Evolutionary conservation across 2,797 vertebrate genomes (phyloP), one percentile per base, ranked within the genome.

Genomic region (Selene dorsalis): DNA sequence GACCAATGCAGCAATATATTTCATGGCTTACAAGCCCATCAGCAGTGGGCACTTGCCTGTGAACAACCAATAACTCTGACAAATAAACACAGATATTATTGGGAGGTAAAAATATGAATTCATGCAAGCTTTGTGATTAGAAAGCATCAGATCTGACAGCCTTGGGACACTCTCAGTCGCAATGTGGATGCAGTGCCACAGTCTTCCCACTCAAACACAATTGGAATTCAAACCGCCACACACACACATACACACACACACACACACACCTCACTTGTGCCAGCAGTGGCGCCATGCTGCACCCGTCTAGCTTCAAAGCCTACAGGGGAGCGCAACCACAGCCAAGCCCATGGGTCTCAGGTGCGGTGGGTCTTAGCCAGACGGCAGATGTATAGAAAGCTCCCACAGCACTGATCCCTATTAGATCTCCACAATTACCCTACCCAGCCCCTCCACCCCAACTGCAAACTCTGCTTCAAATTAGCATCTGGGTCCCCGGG

Each of bases 381-480:
- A 90, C 91, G 71, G 90, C 91, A 93, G 93, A 93, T 93, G 92
- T 88, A 90, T 81, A n/a, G 79, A 91, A 82, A 76, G 79, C 90
- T 93, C 92, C 90, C 89, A 84, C 83, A 86, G 89, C 91, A 89
- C 92, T 91, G 90, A 92, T 92, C 91, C 90, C 92, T 85, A 92
- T 94, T 92, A 94, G 89, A 86, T 86, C 79, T 83, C 85, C 57
- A 80, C 91, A 91, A 93, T 92, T 92, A 91, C 89, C 83, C 82
- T 79, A 6, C 80, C 68, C 32, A 0, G 32, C 38, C 66, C 47
- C 14, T 69, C 32, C 20, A 43, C 17, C 45, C 47, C 53, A 13
- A 84, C 82, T 45, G 58, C 81, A 84, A 89, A 88, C 88, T 87
- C 92, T 91, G 90, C 89, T 92, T 91, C 91, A 87, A 93, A 94